A percentile compares a stretch with the other conserved stretches of the same genome.
phyloP scores from a whole-genome alignment of 1,140 invertebrate species.

The Akabosia matsudoensis region DNA sequence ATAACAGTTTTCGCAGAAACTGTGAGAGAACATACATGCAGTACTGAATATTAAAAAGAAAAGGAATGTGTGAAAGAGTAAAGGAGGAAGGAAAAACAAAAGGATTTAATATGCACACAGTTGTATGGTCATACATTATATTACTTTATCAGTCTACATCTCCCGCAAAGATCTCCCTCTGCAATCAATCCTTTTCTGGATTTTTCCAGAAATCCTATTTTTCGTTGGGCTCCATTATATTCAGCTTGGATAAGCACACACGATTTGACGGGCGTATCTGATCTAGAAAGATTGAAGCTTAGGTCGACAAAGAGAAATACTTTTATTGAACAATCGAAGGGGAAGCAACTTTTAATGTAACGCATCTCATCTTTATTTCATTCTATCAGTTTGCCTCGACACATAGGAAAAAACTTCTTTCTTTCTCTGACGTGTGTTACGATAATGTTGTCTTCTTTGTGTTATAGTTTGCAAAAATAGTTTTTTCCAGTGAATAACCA shows the following conservation, averaged over 20 bases:
- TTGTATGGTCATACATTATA: slow-evolving; percentile 2
- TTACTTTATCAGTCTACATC: background rate
- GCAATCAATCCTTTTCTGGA: background rate
- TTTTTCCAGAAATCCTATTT: no score
- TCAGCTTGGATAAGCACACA: no score
- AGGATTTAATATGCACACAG: slow-evolving; percentile 21
- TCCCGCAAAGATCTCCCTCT: background rate
- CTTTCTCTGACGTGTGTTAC: background rate
- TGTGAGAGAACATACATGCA: background rate
- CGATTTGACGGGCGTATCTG: no score
- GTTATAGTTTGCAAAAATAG: no score
- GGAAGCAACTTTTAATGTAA: background rate
- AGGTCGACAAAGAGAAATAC: background rate
- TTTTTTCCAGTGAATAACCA: no score
- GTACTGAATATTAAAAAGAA: background rate
- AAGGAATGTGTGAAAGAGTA: background rate
- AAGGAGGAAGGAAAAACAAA: background rate
- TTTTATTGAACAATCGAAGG: background rate
- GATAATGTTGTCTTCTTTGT: background rate
- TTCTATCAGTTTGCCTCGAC: background rate
- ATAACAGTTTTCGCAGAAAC: background rate
- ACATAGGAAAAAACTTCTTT: background rate
- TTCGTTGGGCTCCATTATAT: no score
- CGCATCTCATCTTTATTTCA: background rate
- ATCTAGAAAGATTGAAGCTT: background rate